Conservation (phyloP, 2,797 vertebrate species). For the Anniella stebbinsi region DNA sequence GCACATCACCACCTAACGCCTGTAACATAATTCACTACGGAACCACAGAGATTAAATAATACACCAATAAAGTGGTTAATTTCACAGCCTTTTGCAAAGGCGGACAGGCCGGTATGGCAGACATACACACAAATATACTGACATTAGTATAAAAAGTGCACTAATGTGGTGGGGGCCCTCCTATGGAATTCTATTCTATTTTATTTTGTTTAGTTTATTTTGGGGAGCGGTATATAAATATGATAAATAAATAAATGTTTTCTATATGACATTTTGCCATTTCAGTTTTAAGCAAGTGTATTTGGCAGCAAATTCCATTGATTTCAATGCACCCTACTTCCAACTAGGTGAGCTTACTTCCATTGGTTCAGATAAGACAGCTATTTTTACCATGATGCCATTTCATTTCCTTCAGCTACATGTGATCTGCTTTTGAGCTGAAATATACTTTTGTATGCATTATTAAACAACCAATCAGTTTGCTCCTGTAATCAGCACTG, state of each 20-base stretch:
- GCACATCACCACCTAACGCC: background rate
- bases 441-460: constrained; percentile 73
- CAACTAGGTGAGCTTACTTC: background rate
- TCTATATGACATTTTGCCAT: background rate
- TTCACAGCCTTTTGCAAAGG: background rate
- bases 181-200: too few species aligned
- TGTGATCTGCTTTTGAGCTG: constrained; percentile 77
- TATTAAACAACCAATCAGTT: constrained; percentile 76
- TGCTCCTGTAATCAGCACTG: constrained; percentile 71
- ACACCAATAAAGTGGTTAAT: background rate
- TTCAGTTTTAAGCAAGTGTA: background rate
- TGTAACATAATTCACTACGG: background rate
- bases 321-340: background rate
- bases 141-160: background rate
- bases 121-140: background rate
- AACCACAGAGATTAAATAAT: background rate
- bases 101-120: background rate
- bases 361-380: constrained; percentile 30
- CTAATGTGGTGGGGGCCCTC: too few species aligned
- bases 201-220: too few species aligned
- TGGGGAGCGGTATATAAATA: too few species aligned
- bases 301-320: background rate
- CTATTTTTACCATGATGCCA: constrained; percentile 64
- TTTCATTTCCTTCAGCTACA: constrained; percentile 69
- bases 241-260: background rate